Conservation (phyloP, 2,113 vertebrate species). For the Platanista minor region DNA sequence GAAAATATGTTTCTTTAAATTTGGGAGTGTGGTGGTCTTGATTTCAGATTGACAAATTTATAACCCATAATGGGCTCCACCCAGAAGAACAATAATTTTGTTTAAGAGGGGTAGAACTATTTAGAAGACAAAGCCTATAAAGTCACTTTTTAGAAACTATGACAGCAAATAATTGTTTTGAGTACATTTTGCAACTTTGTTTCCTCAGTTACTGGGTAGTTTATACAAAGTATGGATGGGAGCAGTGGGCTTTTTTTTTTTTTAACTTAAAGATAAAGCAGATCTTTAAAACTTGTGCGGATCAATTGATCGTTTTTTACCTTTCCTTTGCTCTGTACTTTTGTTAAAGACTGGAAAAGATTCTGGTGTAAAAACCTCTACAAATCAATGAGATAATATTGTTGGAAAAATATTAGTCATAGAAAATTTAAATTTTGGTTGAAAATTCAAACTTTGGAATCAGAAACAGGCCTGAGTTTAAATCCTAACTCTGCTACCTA, state of each 20-base stretch:
- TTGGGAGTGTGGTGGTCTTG: not conserved
- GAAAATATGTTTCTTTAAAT: not conserved
- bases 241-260: not conserved
- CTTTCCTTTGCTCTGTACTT: not conserved
- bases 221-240: not conserved
- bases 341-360: not conserved
- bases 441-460: not conserved
- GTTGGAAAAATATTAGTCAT: not conserved
- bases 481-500: not conserved
- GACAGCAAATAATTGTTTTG: not conserved
- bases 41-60: not conserved
- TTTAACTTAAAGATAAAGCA: not conserved
- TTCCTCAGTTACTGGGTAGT: not conserved
- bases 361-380: not conserved
- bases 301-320: not conserved
- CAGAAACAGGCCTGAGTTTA: conserved; percentile 2
- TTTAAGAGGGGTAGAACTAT: not conserved
- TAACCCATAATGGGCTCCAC: not conserved
- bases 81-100: not conserved
- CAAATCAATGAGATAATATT: not conserved
- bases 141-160: not conserved
- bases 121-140: not conserved
- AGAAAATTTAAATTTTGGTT: not conserved
- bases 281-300: not conserved
- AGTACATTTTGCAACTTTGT: not conserved